Evolutionary conservation across 1,140 invertebrate species (phyloP).

Genomic region (Pseudomyrmex cubaensis): DNA sequence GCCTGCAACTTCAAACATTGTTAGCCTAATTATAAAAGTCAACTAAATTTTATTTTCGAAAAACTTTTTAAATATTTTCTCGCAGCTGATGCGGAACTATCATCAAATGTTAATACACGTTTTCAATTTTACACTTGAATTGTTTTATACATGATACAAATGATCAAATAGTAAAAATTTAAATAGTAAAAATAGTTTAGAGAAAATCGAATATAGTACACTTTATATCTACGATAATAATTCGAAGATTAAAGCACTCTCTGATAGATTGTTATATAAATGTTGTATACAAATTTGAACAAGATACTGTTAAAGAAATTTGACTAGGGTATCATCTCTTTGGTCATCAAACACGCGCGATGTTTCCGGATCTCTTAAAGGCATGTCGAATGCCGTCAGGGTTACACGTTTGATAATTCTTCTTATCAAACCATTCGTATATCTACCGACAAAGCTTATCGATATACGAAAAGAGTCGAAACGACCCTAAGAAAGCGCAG

Average conservation of each 20-base stretch:
- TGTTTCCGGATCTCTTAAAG: neutral
- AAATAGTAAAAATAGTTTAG: conserved; percentile 6
- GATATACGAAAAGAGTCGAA: conserved; percentile 50
- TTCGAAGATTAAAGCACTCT: conserved; percentile 42
- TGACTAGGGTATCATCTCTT: conserved; percentile 33
- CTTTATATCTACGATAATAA: conserved; percentile 1
- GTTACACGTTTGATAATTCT: conserved; percentile 47
- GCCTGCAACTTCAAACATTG: conserved; percentile 50
- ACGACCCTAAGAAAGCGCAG: conserved; percentile 11
- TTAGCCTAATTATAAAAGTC: conserved; percentile 45
- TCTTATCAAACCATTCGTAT: conserved; percentile 57
- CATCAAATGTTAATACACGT: neutral
- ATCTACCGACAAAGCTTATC: conserved; percentile 58
- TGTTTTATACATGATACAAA: neutral
- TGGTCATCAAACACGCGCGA: conserved; percentile 17
- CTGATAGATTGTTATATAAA: conserved; percentile 15
- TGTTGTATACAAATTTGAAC: conserved; percentile 51
- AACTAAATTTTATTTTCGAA: conserved; percentile 22
- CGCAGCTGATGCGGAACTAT: neutral
- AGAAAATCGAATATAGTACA: neutral
- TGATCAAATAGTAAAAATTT: too few relatives aligned
- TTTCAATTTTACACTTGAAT: neutral
- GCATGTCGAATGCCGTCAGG: neutral
- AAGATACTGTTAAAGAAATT: conserved; percentile 36
- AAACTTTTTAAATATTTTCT: conserved; percentile 37